phyloP scores from a whole-genome alignment of 2,888 invertebrate genomes.

The Papilio protenor region DNA sequence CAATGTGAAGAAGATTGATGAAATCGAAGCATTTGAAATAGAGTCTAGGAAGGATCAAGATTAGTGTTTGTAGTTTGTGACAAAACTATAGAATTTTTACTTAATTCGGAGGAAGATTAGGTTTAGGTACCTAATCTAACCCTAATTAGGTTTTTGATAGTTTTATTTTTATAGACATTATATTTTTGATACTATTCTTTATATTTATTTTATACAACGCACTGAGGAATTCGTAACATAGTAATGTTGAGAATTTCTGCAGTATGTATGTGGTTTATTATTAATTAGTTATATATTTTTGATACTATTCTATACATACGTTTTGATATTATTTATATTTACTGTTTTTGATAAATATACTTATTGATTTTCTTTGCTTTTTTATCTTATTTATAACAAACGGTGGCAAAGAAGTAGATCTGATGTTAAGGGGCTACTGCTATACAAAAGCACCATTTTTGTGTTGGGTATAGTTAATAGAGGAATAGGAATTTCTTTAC shows the following conservation, averaged over 20 bases:
- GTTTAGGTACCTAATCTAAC: background rate
- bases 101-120: background rate
- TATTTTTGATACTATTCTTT: conserved; percentile 8
- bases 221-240: background rate
- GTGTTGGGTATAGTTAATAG: too few relatives aligned
- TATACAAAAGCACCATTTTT: too few relatives aligned
- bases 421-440: background rate
- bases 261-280: background rate
- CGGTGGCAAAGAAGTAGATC: background rate
- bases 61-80: background rate
- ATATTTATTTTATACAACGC: background rate
- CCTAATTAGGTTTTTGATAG: conserved; percentile 14
- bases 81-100: background rate
- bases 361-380: background rate
- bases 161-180: conserved; percentile 8
- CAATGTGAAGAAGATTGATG: background rate
- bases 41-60: conserved; percentile 5
- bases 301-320: conserved; percentile 9
- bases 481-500: too few relatives aligned
- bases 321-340: conserved; percentile 19
- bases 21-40: background rate
- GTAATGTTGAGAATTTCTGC: background rate
- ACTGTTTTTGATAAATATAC: conserved; percentile 13
- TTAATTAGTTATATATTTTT: conserved; percentile 1
- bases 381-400: background rate